phyloP scores from a whole-genome alignment of 2,797 vertebrate species.

The Nothura maculosa region DNA sequence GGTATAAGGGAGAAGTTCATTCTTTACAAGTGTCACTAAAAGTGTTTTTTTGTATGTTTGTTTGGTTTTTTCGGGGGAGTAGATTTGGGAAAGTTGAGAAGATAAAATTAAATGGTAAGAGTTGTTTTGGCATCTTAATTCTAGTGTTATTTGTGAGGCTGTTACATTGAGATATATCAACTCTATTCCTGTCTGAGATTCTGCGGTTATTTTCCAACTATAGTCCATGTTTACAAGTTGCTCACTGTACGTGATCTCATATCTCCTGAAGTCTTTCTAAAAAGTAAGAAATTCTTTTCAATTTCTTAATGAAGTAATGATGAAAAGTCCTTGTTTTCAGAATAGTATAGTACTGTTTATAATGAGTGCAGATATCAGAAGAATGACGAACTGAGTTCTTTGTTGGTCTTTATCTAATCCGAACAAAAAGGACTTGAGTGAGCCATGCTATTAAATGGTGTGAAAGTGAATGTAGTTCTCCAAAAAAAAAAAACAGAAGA shows the following conservation, averaged over 20 bases:
- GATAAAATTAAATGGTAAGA: not conserved
- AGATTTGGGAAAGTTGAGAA: not conserved
- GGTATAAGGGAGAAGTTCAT: not conserved
- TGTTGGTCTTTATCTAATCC: not conserved
- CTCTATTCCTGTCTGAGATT: not conserved
- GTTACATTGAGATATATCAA: not conserved
- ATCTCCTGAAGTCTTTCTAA: not conserved
- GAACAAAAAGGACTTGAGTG: not conserved
- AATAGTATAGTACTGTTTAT: not conserved
- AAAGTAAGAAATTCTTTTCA: not conserved
- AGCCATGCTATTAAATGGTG: not conserved
- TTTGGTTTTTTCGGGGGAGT: too few species aligned
- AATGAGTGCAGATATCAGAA: not conserved
- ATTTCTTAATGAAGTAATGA: not conserved
- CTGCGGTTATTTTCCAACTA: not conserved
- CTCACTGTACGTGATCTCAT: not conserved
- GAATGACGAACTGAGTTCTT: not conserved
- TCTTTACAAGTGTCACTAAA: not conserved
- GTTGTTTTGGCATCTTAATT: not conserved
- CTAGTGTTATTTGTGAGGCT: not conserved
- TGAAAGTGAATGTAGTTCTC: not conserved
- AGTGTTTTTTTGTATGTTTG: not conserved
- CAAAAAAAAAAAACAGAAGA: not conserved
- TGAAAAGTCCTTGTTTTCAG: not conserved
- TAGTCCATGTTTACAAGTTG: not conserved